Conservation (phyloP, 2,888 invertebrate genomes). For the Asteroscopus sphinx region DNA sequence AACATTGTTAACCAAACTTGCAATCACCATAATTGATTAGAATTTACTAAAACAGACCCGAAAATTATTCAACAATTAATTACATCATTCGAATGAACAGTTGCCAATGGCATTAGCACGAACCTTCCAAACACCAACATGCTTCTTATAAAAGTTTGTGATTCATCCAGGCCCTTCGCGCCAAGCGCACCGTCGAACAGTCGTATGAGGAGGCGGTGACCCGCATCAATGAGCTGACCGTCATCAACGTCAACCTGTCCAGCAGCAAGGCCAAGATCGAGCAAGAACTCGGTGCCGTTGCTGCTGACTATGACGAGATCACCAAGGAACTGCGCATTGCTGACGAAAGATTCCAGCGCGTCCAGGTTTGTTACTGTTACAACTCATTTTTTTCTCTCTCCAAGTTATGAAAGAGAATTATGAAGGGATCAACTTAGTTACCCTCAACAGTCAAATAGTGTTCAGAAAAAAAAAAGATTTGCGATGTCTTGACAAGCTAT, state of each 20-base stretch:
- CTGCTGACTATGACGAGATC: conserved; percentile 99
- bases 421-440: not conserved
- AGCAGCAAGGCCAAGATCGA: conserved; percentile 98
- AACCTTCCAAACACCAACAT: no score
- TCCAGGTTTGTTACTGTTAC: conserved; percentile 87
- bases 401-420: not conserved
- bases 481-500: no score
- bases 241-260: conserved; percentile 98
- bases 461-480: not conserved
- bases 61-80: not conserved
- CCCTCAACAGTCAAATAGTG: not conserved
- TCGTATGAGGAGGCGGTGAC: conserved; percentile 97
- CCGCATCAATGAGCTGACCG: conserved; percentile 98
- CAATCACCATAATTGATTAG: no score
- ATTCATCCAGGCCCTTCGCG: conserved; percentile 93
- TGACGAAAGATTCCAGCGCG: conserved; percentile 98
- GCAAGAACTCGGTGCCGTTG: conserved; percentile 96
- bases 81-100: no score
- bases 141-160: conserved; percentile 16
- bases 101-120: no score
- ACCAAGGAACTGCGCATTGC: conserved; percentile 97
- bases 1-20: no score
- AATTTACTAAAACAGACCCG: no score
- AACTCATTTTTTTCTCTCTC: not conserved
- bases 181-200: conserved; percentile 96